These are phyloP conservation scores for Aix galericulata DNA, from an alignment of 2,113 vertebrate genomes.

Conservation along the genomic window DNA sequence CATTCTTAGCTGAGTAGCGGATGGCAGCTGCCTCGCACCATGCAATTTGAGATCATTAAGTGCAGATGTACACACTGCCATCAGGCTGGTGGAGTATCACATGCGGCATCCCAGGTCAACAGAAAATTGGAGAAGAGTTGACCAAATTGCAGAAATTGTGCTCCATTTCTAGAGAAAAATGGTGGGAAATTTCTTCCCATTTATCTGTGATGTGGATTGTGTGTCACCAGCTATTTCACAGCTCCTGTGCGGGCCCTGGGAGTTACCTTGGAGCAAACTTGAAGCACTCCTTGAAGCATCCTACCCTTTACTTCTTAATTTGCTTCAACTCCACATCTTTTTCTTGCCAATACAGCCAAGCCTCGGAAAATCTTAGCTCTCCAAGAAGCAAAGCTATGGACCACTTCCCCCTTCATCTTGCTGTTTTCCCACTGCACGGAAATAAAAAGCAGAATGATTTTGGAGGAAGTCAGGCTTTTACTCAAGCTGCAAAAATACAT, in stretches of 20 bases:
- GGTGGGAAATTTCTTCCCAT: neutral
- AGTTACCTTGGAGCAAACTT: neutral
- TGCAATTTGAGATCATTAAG: neutral
- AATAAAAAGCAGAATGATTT: neutral
- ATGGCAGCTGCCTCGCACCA: accelerated
- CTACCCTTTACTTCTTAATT: neutral
- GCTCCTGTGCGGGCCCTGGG: neutral
- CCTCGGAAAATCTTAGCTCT: neutral
- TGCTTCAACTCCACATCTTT: neutral
- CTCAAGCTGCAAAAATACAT: neutral
- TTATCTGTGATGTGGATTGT: neutral
- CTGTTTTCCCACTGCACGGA: neutral
- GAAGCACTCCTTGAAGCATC: neutral
- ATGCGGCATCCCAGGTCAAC: neutral
- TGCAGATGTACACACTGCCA: neutral
- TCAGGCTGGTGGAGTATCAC: neutral
- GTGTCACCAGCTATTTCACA: accelerated
- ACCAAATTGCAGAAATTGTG: neutral
- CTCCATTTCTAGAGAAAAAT: neutral
- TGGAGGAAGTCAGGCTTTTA: neutral
- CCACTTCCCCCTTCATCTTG: neutral
- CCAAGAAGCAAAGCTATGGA: neutral
- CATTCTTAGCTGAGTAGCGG: neutral
- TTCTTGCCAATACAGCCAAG: neutral
- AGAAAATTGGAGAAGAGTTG: neutral